Conservation (phyloP, 2,113 vertebrate genomes). For the Carassius auratus region DNA sequence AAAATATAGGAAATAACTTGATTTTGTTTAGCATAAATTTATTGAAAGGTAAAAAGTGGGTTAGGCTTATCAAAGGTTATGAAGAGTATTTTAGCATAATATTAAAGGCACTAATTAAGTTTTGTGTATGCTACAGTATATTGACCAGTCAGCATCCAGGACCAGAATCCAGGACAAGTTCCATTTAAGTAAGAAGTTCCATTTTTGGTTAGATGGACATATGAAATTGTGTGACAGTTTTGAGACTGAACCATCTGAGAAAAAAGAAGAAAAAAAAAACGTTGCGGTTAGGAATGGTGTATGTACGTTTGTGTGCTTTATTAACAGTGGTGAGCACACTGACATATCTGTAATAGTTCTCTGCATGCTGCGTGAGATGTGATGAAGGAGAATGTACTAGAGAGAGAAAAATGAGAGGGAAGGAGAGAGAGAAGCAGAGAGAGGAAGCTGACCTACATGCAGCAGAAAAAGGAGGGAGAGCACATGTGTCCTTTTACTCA, state of each 20-base stretch:
- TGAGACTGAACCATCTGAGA: background rate
- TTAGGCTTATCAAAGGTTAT: background rate
- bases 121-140: background rate
- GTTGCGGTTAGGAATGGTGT: conserved; percentile 23
- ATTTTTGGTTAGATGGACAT: background rate
- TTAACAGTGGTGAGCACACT: background rate
- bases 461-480: conserved; percentile 45
- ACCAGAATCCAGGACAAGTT: background rate
- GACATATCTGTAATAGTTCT: conserved; percentile 36
- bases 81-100: background rate
- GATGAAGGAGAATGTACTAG: conserved; percentile 66
- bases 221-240: conserved; percentile 9
- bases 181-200: background rate
- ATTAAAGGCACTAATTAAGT: background rate
- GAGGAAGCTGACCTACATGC: conserved; percentile 35
- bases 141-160: background rate
- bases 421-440: conserved; percentile 30
- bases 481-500: conserved; percentile 9
- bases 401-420: conserved; percentile 61
- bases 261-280: background rate
- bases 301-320: conserved; percentile 33
- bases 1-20: too few species aligned
- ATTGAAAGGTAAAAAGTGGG: background rate
- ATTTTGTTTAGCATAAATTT: background rate
- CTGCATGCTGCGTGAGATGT: conserved; percentile 48